Percentiles rank a stretch among this genome's conserved stretches.
phyloP scores from a whole-genome alignment of 2,888 invertebrate species.

The Melanchra persicariae region DNA sequence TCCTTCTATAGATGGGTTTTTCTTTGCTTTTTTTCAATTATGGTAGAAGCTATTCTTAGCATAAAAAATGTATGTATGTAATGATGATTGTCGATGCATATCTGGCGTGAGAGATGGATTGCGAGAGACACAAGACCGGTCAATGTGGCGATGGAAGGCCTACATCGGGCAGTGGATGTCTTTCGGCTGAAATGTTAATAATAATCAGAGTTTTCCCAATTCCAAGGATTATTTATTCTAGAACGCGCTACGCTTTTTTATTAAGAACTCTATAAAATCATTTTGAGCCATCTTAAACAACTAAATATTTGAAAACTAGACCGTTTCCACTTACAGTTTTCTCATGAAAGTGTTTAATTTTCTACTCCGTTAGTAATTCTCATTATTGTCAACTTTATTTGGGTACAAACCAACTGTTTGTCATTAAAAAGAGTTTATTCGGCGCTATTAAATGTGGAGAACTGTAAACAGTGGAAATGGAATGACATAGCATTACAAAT shows the following conservation, averaged over 20 bases:
- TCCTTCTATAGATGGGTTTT: not conserved
- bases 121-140: too few relatives aligned
- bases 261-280: too few relatives aligned
- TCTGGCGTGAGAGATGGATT: too few relatives aligned
- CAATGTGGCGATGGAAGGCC: too few relatives aligned
- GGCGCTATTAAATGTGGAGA: constrained; percentile 21
- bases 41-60: not conserved
- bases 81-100: not conserved
- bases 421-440: constrained; percentile 40
- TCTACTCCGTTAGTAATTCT: constrained; percentile 38
- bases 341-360: constrained; percentile 13
- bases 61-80: too few relatives aligned
- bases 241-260: too few relatives aligned
- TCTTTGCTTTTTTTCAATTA: not conserved
- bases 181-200: too few relatives aligned
- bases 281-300: too few relatives aligned
- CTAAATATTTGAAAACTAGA: constrained; percentile 16
- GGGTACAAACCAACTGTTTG: constrained; percentile 39
- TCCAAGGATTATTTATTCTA: too few relatives aligned
- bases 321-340: constrained; percentile 3
- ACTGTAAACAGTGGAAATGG: constrained; percentile 53
- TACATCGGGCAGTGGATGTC: too few relatives aligned
- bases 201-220: too few relatives aligned
- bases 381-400: constrained; percentile 33
- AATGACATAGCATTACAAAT: constrained; percentile 42